Percentiles rank a stretch among this genome's conserved stretches.
Evolutionary conservation across 2,888 invertebrate species (phyloP).

Genomic region (Limnephilus lunatus): DNA sequence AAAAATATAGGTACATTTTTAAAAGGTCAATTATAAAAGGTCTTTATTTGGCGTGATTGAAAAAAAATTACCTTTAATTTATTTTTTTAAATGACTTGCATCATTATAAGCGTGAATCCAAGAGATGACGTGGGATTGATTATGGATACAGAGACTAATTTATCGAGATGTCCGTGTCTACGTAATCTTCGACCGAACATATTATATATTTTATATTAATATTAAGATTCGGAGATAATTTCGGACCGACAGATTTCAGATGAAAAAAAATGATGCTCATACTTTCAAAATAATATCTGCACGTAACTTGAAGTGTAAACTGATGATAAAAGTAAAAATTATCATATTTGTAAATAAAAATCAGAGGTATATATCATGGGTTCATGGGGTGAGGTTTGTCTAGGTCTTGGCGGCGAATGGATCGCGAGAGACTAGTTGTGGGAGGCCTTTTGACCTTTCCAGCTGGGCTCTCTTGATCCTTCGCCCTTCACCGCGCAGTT

Average conservation of each 20-base stretch:
- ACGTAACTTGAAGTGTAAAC: not conserved
- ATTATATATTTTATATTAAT: not conserved
- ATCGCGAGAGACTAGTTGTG: no score
- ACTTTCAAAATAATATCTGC: not conserved
- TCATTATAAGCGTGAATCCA: not conserved
- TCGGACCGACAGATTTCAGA: not conserved
- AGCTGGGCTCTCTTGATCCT: no score
- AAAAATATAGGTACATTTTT: no score
- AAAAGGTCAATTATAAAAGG: no score
- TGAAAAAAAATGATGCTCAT: not conserved
- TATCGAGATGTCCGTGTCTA: constrained; percentile 2
- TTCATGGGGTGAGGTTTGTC: no score
- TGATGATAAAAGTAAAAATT: not conserved
- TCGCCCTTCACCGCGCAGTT: no score
- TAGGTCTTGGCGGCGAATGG: no score
- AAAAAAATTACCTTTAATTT: no score
- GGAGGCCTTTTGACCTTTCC: no score
- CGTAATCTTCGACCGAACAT: not conserved
- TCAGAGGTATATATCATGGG: no score
- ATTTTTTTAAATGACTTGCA: not conserved
- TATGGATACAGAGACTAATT: not conserved
- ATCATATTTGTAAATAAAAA: not conserved
- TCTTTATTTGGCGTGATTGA: no score
- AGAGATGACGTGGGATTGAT: not conserved
- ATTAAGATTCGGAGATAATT: not conserved